phyloP scores from a whole-genome alignment of 2,888 invertebrate genomes.

The Dryobota labecula region DNA sequence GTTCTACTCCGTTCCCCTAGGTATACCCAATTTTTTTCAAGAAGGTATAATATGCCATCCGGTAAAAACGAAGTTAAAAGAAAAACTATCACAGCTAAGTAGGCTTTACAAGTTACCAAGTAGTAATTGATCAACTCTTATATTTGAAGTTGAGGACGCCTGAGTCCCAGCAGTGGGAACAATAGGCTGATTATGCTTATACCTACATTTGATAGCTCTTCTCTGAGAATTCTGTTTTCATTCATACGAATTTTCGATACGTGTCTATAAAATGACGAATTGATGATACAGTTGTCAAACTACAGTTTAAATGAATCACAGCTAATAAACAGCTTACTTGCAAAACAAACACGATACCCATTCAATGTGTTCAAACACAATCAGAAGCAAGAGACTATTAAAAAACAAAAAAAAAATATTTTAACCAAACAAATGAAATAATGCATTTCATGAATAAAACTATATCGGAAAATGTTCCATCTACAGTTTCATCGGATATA shows the following conservation, averaged over 20 bases:
- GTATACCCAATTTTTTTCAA: too few species aligned
- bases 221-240: neutral
- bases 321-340: conserved; percentile 6
- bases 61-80: too few species aligned
- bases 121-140: too few species aligned
- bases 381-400: neutral
- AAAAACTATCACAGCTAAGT: too few species aligned
- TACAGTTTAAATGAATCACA: neutral
- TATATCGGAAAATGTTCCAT: conserved; percentile 41
- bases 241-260: neutral
- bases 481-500: conserved; percentile 43
- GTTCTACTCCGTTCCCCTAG: too few species aligned
- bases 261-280: neutral
- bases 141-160: too few species aligned
- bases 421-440: conserved; percentile 40
- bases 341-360: conserved; percentile 13
- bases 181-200: neutral
- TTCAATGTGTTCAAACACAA: conserved; percentile 23
- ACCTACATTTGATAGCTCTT: neutral
- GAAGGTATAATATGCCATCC: too few species aligned
- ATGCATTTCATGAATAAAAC: conserved; percentile 48
- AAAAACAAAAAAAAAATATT: conserved; percentile 11
- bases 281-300: neutral
- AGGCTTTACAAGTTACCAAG: too few species aligned
- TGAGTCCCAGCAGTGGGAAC: neutral